Evolutionary conservation across 2,113 vertebrate species (phyloP).

Genomic region (Pogona vitticeps): DNA sequence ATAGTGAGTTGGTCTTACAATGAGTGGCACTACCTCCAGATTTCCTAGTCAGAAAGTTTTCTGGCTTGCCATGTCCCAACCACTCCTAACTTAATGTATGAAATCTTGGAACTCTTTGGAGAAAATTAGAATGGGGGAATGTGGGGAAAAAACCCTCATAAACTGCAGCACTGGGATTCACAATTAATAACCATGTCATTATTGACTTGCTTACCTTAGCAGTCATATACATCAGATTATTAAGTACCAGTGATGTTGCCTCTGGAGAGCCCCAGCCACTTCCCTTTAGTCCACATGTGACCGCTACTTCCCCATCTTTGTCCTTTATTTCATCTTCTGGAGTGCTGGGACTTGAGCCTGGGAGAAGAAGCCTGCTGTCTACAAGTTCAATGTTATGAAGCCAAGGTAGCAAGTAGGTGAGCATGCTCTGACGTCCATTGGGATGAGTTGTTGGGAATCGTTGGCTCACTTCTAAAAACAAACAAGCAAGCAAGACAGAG

Average conservation of each 20-base stretch:
- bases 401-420: conserved; percentile 96
- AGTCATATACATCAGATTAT: conserved; percentile 99
- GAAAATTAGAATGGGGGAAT: not conserved
- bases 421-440: conserved; percentile 96
- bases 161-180: not conserved
- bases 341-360: conserved; percentile 91
- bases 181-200: too few relatives aligned
- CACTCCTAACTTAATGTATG: not conserved
- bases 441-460: conserved; percentile 95
- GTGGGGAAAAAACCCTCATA: not conserved
- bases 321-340: conserved; percentile 89
- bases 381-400: conserved; percentile 96
- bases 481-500: not conserved
- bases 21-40: not conserved
- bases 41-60: not conserved
- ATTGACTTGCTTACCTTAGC: conserved; percentile 88
- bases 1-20: not conserved
- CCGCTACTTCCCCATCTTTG: conserved; percentile 75
- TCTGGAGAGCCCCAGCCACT: conserved; percentile 97
- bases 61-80: not conserved
- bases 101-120: not conserved
- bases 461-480: conserved; percentile 90
- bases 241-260: conserved; percentile 94
- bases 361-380: conserved; percentile 93
- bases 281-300: conserved; percentile 86